Evolutionary conservation across 2,888 invertebrate species (phyloP).

Genomic region (Dryocosmus kuriphilus): DNA sequence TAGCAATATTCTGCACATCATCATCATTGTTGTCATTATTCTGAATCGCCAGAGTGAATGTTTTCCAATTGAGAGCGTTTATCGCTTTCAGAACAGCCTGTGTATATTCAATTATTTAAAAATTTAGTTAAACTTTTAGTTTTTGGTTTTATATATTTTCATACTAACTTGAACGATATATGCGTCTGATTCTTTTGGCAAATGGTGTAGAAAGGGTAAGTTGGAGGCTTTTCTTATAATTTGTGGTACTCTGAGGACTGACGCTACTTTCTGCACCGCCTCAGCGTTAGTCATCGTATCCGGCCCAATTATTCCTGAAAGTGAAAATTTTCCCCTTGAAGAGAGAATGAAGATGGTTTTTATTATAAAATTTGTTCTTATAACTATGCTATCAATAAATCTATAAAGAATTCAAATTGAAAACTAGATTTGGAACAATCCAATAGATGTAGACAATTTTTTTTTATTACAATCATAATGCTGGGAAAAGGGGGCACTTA

Average conservation of each 20-base stretch:
- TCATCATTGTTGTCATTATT: constrained; percentile 66
- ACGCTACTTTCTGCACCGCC: constrained; percentile 74
- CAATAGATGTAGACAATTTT: background rate
- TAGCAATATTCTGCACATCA: constrained; percentile 70
- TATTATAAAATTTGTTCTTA: background rate
- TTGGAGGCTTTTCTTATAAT: constrained; percentile 67
- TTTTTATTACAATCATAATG: constrained; percentile 15
- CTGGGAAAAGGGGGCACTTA: constrained; percentile 9
- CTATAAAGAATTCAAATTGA: background rate
- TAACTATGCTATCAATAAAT: background rate
- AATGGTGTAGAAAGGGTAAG: constrained; percentile 69
- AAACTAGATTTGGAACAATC: constrained; percentile 1
- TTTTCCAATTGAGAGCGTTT: constrained; percentile 72
- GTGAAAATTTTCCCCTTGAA: background rate
- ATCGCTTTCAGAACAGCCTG: constrained; percentile 70
- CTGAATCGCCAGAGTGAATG: constrained; percentile 68
- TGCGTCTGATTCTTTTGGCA: constrained; percentile 68
- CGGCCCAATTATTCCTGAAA: constrained; percentile 75
- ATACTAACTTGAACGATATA: constrained; percentile 67
- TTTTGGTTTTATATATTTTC: too few relatives aligned
- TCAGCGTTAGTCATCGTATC: constrained; percentile 70
- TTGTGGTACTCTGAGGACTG: constrained; percentile 73
- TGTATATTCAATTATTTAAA: constrained; percentile 34
- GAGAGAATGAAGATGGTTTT: background rate
- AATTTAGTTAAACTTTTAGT: constrained; percentile 7